phyloP scores from a whole-genome alignment of 2,888 invertebrate species.

The Eupithecia subfuscata region DNA sequence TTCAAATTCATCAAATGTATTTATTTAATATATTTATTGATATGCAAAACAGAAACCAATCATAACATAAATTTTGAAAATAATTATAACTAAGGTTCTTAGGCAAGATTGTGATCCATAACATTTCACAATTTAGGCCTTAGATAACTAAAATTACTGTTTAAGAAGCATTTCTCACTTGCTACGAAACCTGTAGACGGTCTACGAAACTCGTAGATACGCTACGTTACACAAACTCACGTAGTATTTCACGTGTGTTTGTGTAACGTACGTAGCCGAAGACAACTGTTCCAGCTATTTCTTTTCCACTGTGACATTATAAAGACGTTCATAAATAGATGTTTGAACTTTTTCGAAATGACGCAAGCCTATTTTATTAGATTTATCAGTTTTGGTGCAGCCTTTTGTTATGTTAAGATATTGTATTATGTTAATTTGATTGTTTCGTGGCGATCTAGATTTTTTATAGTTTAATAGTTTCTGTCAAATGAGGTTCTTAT shows the following conservation, averaged over 20 bases:
- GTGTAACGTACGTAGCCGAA: no score
- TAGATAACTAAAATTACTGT: no score
- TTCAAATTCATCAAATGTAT: no score
- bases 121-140: no score
- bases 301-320: slow-evolving; percentile 24
- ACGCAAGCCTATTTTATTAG: slow-evolving; percentile 40
- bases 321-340: slow-evolving; percentile 42
- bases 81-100: no score
- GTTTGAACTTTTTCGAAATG: slow-evolving; percentile 39
- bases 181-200: slow-evolving; percentile 1
- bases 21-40: no score
- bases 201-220: not conserved
- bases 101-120: no score
- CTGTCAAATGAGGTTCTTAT: not conserved
- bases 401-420: slow-evolving; percentile 33
- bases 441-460: slow-evolving; percentile 28
- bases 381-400: slow-evolving; percentile 40
- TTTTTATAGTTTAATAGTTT: not conserved
- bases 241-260: not conserved
- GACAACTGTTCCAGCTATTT: slow-evolving; percentile 15
- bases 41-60: no score
- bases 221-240: not conserved
- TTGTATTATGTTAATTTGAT: slow-evolving; percentile 34
- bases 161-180: not conserved
- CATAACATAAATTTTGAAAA: no score